Base-by-base conservation (phyloP, 2,888 invertebrate genomes). In the Platynereis dumerilii region DNA sequence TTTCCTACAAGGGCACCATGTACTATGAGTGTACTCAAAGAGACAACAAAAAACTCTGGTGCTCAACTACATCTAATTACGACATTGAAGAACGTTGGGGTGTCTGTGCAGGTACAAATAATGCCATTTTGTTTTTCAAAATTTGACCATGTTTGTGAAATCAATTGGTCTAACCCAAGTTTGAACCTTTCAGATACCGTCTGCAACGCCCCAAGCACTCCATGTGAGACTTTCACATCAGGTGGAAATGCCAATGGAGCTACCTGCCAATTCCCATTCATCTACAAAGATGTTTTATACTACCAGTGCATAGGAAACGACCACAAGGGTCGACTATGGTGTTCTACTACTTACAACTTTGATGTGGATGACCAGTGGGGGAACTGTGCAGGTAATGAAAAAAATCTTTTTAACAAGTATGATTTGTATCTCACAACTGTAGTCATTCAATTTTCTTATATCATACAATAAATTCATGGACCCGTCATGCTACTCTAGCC, bases 171-270 rank as follows among this genome's bases (percentile, higher is more conserved):
- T n/a, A n/a, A n/a, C n/a, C n/a, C n/a, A n/a, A n/a, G n/a, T n/a
- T n/a, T n/a, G n/a, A n/a, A n/a, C n/a, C 5, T 34, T 34, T 34
- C 34, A 34, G 34, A 34, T 12, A 34, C 5, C 5, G 34, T 34
- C 12, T 34, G 34, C 12, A 34, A 34, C 17, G 48, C 48, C 22
- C 48, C 48, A 10, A 48, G 20, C 22, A 48, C 48, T 10, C 48
- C 48, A 12, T 48, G 48, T 22, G 22, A n/a, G n/a, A 48, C 48
- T n/a, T 22, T 48, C n/a, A 53, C 64, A 5, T 34, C 29, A 52
- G 58, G 39, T 26, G 64, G 64, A 29, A 64, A 48, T n/a, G 64
- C 48, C 15, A n/a, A 34, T n/a, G 64, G 64, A 3, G 53, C 57
- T 34, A 34, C 34, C 34, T 64, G 64, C 29, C 20, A 34, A 22